Percentiles rank a stretch among this genome's conserved stretches.
Conservation (phyloP, 2,888 invertebrate genomes). For the Cenopis cana region DNA sequence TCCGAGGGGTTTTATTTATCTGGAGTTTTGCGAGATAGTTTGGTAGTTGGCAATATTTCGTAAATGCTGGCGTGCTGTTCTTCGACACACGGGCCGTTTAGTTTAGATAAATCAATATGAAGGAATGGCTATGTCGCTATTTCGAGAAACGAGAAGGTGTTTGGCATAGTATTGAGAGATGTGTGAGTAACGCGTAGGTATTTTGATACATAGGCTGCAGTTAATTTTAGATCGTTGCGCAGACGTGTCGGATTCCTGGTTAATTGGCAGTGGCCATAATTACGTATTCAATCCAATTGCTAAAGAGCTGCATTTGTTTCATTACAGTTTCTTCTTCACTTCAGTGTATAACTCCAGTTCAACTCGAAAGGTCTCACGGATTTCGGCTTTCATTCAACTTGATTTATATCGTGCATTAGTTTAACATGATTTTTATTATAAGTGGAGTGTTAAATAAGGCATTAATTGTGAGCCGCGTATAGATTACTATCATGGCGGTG, state of each 20-base stretch:
- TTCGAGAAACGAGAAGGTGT: slow-evolving; percentile 84
- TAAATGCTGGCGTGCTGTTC: slow-evolving; percentile 56
- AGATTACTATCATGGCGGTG: slow-evolving; percentile 80
- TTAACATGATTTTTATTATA: slow-evolving; percentile 55
- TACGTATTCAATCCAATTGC: slow-evolving; percentile 66
- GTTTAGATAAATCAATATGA: slow-evolving; percentile 77
- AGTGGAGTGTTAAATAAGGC: slow-evolving; percentile 75
- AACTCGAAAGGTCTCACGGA: slow-evolving; percentile 41
- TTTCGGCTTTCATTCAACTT: slow-evolving; percentile 44
- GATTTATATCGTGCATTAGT: slow-evolving; percentile 49
- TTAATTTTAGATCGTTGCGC: slow-evolving; percentile 85
- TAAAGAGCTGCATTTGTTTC: slow-evolving; percentile 9
- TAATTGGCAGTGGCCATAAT: slow-evolving; percentile 83
- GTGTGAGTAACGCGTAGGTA: slow-evolving; percentile 83
- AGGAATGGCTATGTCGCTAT: slow-evolving; percentile 74
- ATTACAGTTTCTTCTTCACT: neutral
- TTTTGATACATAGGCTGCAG: slow-evolving; percentile 85
- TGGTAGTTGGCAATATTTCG: slow-evolving; percentile 37
- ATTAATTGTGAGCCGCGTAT: slow-evolving; percentile 78
- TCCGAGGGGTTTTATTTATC: slow-evolving; percentile 16
- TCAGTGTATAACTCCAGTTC: neutral
- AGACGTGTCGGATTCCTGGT: slow-evolving; percentile 83
- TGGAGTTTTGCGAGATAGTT: slow-evolving; percentile 12
- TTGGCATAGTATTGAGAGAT: slow-evolving; percentile 85
- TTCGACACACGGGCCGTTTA: slow-evolving; percentile 61